phyloP scores from a whole-genome alignment of 2,113 vertebrate genomes.

The Syngnathus typhle region DNA sequence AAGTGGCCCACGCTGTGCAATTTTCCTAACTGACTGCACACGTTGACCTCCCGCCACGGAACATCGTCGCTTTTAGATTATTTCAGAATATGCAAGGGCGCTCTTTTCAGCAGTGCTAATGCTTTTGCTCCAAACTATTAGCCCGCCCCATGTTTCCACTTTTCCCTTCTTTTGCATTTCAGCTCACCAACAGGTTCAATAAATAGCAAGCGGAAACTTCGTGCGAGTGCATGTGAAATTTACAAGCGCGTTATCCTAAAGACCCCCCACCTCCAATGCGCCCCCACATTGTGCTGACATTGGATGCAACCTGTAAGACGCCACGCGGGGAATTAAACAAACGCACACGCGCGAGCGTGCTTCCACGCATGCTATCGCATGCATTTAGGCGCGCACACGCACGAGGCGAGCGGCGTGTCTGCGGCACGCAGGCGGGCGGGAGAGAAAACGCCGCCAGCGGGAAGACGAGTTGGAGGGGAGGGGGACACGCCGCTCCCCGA shows the following conservation, averaged over 20 bases:
- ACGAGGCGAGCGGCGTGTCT: not conserved
- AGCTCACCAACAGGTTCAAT: not conserved
- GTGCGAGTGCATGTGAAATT: constrained; percentile 19
- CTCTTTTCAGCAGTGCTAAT: too few relatives aligned
- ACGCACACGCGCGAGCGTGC: not conserved
- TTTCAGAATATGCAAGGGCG: too few relatives aligned
- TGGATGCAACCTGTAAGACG: constrained; percentile 50
- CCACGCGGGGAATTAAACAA: constrained; percentile 33
- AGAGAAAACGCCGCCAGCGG: not conserved
- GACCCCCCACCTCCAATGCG: not conserved
- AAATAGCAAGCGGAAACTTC: not conserved
- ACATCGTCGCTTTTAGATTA: too few relatives aligned
- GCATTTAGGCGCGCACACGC: constrained; percentile 6
- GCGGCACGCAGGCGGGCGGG: not conserved
- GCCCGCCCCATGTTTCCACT: too few relatives aligned
- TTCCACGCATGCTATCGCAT: not conserved
- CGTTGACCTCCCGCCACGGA: too few relatives aligned
- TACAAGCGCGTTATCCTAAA: constrained; percentile 24
- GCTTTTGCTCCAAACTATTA: too few relatives aligned
- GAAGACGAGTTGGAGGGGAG: not conserved
- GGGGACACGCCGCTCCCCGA: constrained; percentile 4
- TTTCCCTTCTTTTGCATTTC: too few relatives aligned
- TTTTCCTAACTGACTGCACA: too few relatives aligned
- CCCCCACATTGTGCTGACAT: constrained; percentile 4
- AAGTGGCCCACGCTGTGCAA: too few relatives aligned